phyloP scores from a whole-genome alignment of 2,888 invertebrate genomes.

The Apodemia duryi region DNA sequence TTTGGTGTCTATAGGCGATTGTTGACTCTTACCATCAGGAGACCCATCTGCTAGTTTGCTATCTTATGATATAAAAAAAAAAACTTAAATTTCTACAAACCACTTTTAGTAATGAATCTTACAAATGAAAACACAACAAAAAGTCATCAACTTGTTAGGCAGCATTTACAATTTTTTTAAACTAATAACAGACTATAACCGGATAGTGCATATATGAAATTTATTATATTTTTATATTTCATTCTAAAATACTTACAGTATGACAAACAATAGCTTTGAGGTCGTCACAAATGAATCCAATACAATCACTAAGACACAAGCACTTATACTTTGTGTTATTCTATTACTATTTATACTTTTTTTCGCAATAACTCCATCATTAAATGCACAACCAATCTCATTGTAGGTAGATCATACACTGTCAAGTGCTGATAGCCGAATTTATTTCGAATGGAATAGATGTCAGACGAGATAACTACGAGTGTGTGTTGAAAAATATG shows the following conservation, averaged over 20 bases:
- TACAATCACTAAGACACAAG: not conserved
- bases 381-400: not conserved
- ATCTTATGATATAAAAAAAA: no score
- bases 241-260: not conserved
- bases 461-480: not conserved
- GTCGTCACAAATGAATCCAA: not conserved
- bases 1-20: no score
- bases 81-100: no score
- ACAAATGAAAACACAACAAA: no score
- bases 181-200: no score
- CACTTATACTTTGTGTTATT: not conserved
- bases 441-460: not conserved
- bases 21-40: no score
- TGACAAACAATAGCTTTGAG: not conserved
- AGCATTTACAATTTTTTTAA: no score
- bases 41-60: no score
- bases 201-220: no score
- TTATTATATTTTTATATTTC: not conserved
- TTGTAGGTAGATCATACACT: not conserved
- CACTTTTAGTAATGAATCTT: no score
- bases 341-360: not conserved
- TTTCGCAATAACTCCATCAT: not conserved
- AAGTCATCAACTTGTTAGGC: no score
- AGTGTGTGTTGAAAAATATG: not conserved
- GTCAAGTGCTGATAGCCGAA: not conserved